These are phyloP conservation scores for Scylla paramamosain DNA, from an alignment of 1,140 invertebrate genomes.

Conservation along the genomic window DNA sequence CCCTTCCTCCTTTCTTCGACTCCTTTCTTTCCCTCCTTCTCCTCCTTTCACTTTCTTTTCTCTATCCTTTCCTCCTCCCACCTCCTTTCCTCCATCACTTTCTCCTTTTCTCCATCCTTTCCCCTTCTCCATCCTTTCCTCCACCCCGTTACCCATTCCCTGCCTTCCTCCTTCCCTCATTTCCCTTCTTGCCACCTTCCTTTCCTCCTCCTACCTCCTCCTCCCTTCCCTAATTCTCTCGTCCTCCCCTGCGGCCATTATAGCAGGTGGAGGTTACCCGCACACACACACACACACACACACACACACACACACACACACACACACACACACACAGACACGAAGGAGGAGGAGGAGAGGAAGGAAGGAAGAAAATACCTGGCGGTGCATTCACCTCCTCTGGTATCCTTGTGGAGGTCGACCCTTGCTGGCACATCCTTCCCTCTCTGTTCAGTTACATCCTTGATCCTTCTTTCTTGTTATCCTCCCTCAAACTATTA, in stretches of 20 bases:
- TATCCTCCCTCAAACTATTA: no score
- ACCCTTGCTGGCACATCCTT: neutral
- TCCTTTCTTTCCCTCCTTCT: no score
- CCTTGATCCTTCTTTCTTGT: neutral
- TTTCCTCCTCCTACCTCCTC: neutral
- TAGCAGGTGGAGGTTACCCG: neutral
- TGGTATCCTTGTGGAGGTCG: slow-evolving; percentile 9
- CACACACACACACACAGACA: neutral
- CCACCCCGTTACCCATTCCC: no score
- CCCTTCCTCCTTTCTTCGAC: no score
- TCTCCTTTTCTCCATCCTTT: neutral
- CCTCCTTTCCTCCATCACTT: neutral
- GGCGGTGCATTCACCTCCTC: neutral
- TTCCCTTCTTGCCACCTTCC: neutral
- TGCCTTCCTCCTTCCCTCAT: neutral
- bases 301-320: no score
- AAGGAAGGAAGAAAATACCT: slow-evolving; percentile 22
- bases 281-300: no score
- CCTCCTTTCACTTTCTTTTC: neutral
- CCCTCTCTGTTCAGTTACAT: neutral
- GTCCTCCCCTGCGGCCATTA: neutral
- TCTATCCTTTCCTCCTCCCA: neutral
- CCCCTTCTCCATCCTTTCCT: neutral
- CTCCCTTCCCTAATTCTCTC: no score
- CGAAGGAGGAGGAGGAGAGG: neutral